phyloP scores from a whole-genome alignment of 2,797 vertebrate species.

The Scarus forsteni region DNA sequence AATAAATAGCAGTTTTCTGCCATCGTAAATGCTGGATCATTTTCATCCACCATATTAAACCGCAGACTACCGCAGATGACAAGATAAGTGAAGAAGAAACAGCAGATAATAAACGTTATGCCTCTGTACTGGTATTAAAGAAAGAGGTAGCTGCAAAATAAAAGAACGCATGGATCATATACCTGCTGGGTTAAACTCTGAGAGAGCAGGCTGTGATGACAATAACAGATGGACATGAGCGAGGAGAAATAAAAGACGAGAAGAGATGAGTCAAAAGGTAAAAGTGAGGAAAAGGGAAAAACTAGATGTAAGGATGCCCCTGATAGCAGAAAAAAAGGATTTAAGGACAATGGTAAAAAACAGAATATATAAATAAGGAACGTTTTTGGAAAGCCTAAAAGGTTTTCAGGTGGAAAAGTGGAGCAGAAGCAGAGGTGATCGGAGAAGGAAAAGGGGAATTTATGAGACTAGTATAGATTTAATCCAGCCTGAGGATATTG shows the following conservation, averaged over 20 bases:
- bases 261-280: constrained; percentile 53
- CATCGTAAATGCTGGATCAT: constrained; percentile 29
- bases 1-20: constrained; percentile 31
- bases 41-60: constrained; percentile 41
- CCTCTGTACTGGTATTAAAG: constrained; percentile 35
- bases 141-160: constrained; percentile 45
- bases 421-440: constrained; percentile 46
- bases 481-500: constrained; percentile 62
- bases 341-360: constrained; percentile 23
- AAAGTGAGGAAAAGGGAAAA: constrained; percentile 29
- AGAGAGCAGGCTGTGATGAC: constrained; percentile 56
- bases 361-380: constrained; percentile 35
- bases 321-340: constrained; percentile 18
- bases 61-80: constrained; percentile 35
- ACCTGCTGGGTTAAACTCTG: constrained; percentile 55
- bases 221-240: constrained; percentile 64
- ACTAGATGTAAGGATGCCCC: constrained; percentile 26
- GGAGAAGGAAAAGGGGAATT: constrained; percentile 33
- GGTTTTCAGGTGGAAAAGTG: constrained; percentile 64
- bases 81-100: constrained; percentile 57
- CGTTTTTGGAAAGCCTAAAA: constrained; percentile 46
- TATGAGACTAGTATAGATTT: constrained; percentile 63
- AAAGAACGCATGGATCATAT: constrained; percentile 55
- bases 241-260: constrained; percentile 38
- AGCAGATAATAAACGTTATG: constrained; percentile 14